A percentile compares a stretch with the other conserved stretches of the same genome.
Evolutionary conservation across 1,140 invertebrate species (phyloP).

Genomic region (Drosophila pachea): DNA sequence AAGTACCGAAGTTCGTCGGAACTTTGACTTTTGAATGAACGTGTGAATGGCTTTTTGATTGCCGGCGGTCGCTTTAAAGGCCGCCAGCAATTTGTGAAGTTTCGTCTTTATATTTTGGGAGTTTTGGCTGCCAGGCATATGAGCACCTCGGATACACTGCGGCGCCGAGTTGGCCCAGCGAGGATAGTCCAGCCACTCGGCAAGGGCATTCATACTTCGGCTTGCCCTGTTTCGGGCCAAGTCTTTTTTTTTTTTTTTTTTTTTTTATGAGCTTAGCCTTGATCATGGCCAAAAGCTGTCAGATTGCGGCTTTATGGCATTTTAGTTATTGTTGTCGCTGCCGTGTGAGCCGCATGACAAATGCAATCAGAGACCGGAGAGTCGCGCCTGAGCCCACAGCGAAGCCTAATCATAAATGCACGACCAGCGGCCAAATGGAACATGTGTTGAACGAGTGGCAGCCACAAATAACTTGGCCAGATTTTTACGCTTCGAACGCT

Average conservation of each 20-base stretch:
- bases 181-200: not conserved
- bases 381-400: not conserved
- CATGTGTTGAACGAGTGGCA: slow-evolving; percentile 14
- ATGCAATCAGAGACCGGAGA: slow-evolving; percentile 30
- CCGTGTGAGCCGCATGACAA: slow-evolving; percentile 46
- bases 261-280: slow-evolving; percentile 46
- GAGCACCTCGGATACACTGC: not conserved
- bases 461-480: slow-evolving; percentile 34
- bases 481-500: not conserved
- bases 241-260: slow-evolving; percentile 21
- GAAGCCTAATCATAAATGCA: slow-evolving; percentile 38
- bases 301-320: slow-evolving; percentile 41
- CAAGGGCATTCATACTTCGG: not conserved
- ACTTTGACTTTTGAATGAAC: slow-evolving; percentile 41
- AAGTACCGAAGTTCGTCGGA: slow-evolving; percentile 14
- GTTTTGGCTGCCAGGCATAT: not conserved
- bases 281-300: slow-evolving; percentile 49
- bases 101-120: slow-evolving; percentile 12
- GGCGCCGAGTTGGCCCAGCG: not conserved
- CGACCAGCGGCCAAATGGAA: slow-evolving; percentile 22
- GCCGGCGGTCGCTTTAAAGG: slow-evolving; percentile 52
- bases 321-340: slow-evolving; percentile 23
- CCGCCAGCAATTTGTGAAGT: slow-evolving; percentile 32
- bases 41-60: slow-evolving; percentile 74
- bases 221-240: not conserved